Percentiles rank a stretch among this genome's conserved stretches.
phyloP scores from a whole-genome alignment of 2,113 vertebrate genomes.

The Columbina picui region DNA sequence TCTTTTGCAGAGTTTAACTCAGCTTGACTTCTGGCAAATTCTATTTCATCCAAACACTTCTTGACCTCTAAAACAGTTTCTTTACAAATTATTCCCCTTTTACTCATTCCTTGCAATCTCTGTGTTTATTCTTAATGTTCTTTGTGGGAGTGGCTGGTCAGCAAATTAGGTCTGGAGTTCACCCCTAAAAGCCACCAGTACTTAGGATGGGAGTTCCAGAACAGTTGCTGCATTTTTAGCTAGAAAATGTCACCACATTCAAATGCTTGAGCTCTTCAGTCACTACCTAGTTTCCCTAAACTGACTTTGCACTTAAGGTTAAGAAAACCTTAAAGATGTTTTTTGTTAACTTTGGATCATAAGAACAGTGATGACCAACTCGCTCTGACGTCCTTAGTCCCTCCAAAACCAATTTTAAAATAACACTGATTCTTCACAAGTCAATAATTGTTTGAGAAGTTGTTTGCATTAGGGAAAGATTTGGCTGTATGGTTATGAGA shows the following conservation, averaged over 20 bases:
- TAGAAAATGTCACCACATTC: not conserved
- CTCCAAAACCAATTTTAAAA: constrained; percentile 21
- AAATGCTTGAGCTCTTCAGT: constrained; percentile 8
- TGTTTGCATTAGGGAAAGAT: not conserved
- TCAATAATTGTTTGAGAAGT: not conserved
- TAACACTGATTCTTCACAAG: constrained; percentile 14
- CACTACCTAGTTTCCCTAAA: not conserved
- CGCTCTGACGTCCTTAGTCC: not conserved
- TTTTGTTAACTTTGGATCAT: constrained; percentile 32
- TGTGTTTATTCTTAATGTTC: not conserved
- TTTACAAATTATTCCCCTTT: not conserved
- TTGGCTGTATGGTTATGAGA: not conserved
- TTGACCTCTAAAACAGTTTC: not conserved
- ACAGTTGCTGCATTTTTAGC: not conserved
- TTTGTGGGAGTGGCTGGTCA: not conserved
- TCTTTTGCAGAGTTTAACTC: not conserved
- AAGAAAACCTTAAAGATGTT: constrained; percentile 19
- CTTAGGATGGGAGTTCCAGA: not conserved
- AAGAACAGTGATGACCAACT: constrained; percentile 4
- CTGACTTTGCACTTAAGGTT: not conserved
- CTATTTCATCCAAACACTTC: not conserved
- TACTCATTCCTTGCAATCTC: not conserved
- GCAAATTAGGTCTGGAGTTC: not conserved
- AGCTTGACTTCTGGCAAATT: constrained; percentile 12
- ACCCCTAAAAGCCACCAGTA: not conserved